These are phyloP conservation scores for Epinotia bilunana DNA, from an alignment of 2,888 invertebrate species.

Conservation along the genomic window DNA sequence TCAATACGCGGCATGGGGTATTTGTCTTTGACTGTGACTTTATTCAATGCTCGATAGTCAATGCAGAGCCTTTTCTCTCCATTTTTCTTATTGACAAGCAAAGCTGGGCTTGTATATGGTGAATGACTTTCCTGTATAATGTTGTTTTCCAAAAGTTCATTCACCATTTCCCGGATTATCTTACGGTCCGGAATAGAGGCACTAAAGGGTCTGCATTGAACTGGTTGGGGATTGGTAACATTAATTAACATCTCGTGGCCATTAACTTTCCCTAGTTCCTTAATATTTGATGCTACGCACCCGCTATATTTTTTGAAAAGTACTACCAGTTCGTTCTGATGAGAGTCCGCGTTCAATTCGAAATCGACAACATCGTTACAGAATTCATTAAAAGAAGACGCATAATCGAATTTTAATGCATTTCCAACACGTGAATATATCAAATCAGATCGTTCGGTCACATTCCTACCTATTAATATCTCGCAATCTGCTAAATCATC, in stretches of 20 bases:
- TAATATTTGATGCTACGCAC: conserved; percentile 25
- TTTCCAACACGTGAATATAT: conserved; percentile 48
- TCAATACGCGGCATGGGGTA: conserved; percentile 62
- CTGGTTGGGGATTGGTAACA: conserved; percentile 32
- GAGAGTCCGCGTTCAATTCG: conserved; percentile 42
- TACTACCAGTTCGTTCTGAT: conserved; percentile 36
- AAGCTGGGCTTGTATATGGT: too few relatives aligned
- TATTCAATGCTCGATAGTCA: conserved; percentile 47
- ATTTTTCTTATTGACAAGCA: too few relatives aligned
- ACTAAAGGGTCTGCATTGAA: conserved; percentile 46
- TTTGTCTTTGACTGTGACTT: conserved; percentile 48
- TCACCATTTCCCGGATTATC: conserved; percentile 44
- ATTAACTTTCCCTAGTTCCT: conserved; percentile 41
- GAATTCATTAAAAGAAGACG: conserved; percentile 25
- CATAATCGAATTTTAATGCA: conserved; percentile 45
- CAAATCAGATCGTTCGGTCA: conserved; percentile 38
- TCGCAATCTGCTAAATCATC: conserved; percentile 44
- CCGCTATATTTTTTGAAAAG: conserved; percentile 33
- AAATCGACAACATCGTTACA: conserved; percentile 35
- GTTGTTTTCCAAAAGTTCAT: conserved; percentile 43
- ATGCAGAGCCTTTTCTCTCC: conserved; percentile 34
- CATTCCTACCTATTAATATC: conserved; percentile 37
- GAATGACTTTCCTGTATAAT: conserved; percentile 32
- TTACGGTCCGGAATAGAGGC: conserved; percentile 40
- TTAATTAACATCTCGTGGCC: conserved; percentile 44